Conservation (phyloP, 53 echinoderm and acorn worm genomes). For the Glandiceps talaboti region DNA sequence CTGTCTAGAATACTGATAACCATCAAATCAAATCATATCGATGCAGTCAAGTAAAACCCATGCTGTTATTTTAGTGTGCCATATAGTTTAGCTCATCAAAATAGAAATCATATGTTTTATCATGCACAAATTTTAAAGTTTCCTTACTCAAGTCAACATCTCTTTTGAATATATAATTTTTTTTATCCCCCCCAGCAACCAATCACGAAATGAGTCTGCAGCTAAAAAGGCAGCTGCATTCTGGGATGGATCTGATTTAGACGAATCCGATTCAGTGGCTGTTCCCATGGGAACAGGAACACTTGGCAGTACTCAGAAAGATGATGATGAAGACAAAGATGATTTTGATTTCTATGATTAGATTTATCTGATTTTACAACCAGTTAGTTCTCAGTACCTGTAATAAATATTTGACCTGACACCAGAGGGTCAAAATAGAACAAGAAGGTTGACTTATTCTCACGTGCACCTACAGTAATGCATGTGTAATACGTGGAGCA, state of each 20-base stretch:
- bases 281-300: conserved; percentile 77
- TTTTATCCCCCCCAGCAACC: background rate
- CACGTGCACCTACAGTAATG: no score
- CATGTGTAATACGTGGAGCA: no score
- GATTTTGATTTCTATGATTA: conserved; percentile 97
- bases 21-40: no score
- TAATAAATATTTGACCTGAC: background rate
- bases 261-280: conserved; percentile 68
- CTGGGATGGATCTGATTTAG: conserved; percentile 95
- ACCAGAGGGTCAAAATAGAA: background rate
- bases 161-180: no score
- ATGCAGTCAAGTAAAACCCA: no score
- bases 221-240: conserved; percentile 62
- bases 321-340: conserved; percentile 66
- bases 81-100: no score
- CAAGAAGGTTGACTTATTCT: no score
- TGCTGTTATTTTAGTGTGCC: no score
- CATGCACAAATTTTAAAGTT: no score
- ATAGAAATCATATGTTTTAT: no score
- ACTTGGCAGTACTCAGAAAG: conserved; percentile 12
- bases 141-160: no score
- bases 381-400: background rate
- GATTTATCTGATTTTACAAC: background rate
- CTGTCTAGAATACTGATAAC: no score
- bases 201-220: background rate